phyloP scores from a whole-genome alignment of 2,797 vertebrate genomes.

The Numenius phaeopus region DNA sequence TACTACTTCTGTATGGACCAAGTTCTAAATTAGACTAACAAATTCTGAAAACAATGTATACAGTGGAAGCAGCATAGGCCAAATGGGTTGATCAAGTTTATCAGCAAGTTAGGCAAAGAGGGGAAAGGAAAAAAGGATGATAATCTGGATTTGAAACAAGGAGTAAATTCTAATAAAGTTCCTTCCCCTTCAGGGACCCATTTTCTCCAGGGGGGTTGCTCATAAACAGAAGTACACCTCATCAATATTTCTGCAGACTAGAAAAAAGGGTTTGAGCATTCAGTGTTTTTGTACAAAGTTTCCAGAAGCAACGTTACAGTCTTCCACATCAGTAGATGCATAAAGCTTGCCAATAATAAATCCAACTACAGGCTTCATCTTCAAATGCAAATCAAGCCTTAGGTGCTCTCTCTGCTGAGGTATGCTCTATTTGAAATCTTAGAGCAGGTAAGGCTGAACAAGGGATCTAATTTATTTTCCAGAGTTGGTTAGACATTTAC shows the following conservation, averaged over 20 bases:
- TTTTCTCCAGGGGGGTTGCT: not conserved
- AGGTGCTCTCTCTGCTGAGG: not conserved
- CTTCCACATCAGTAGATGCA: fast-evolving
- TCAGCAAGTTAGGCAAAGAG: not conserved
- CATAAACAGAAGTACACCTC: not conserved
- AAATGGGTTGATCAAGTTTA: not conserved
- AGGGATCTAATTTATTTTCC: not conserved
- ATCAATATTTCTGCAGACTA: not conserved
- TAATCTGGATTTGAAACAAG: not conserved
- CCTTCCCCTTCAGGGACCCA: not conserved
- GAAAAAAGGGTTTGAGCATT: not conserved
- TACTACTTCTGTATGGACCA: not conserved
- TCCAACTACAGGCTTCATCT: not conserved
- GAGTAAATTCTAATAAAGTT: not conserved
- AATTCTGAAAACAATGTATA: not conserved
- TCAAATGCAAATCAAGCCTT: not conserved
- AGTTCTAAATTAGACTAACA: not conserved
- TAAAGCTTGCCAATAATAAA: not conserved
- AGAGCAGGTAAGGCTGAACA: not conserved
- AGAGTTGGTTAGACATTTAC: not conserved
- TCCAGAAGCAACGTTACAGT: not conserved
- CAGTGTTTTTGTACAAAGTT: not conserved
- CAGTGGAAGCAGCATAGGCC: not conserved
- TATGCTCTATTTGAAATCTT: not conserved
- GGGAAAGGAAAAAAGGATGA: not conserved